These are phyloP conservation scores for Dromococcyx pavoninus DNA, from an alignment of 2,797 vertebrate genomes.

Conservation along the genomic window DNA sequence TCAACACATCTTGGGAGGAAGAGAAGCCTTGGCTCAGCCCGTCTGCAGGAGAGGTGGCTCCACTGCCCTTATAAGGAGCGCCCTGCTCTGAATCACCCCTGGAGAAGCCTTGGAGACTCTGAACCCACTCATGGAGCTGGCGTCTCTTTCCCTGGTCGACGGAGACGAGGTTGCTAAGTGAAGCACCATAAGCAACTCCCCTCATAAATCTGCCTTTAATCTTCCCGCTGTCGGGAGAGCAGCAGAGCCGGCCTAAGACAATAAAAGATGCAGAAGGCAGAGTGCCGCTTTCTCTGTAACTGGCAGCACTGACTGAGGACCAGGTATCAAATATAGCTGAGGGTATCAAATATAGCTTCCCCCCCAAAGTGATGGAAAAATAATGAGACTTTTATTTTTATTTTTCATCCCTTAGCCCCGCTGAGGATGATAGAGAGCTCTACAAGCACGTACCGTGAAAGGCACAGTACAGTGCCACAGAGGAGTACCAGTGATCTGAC, in stretches of 20 bases:
- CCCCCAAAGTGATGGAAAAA: not conserved
- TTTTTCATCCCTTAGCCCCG: not conserved
- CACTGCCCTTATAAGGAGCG: slow-evolving; percentile 56
- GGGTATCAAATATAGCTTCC: not conserved
- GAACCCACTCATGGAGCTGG: not conserved
- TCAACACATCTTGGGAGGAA: slow-evolving; percentile 23
- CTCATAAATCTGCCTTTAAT: slow-evolving; percentile 20
- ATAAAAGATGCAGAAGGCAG: not conserved
- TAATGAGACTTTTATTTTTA: not conserved
- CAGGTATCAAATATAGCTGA: not conserved
- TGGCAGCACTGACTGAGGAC: not conserved
- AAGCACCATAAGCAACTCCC: not conserved
- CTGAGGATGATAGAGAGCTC: not conserved
- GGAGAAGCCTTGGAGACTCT: slow-evolving; percentile 7
- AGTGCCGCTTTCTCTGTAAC: not conserved
- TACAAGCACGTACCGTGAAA: not conserved
- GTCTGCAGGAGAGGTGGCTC: slow-evolving; percentile 36
- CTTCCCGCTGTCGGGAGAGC: not conserved
- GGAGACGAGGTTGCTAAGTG: not conserved
- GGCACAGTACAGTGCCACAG: not conserved
- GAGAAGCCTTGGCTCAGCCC: not conserved
- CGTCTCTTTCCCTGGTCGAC: not conserved
- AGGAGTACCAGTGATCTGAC: not conserved
- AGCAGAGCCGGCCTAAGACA: not conserved
- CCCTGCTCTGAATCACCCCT: slow-evolving; percentile 24